These are phyloP conservation scores for Capitella teleta DNA, from an alignment of 1,140 invertebrate species.

Conservation along the genomic window DNA sequence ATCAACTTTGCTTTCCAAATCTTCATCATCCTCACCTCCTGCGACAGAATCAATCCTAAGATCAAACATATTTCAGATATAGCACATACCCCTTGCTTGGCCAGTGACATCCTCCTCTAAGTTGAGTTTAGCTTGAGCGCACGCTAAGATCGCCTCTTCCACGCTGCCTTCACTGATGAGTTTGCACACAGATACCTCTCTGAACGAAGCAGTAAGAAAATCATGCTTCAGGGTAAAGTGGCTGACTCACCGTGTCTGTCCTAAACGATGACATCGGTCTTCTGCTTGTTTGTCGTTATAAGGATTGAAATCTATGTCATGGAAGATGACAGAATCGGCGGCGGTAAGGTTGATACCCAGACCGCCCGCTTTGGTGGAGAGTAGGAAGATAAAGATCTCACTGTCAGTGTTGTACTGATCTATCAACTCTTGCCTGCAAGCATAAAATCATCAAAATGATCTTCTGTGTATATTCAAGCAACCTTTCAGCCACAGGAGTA, in stretches of 20 bases:
- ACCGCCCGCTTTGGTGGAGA: conserved; percentile 51
- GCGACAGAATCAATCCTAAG: no score
- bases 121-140: conserved; percentile 81
- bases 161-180: conserved; percentile 76
- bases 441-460: not conserved
- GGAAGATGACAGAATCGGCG: conserved; percentile 50
- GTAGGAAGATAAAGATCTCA: conserved; percentile 47
- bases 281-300: conserved; percentile 97
- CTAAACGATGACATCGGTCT: conserved; percentile 89
- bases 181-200: conserved; percentile 71
- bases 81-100: conserved; percentile 4
- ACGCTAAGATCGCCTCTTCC: conserved; percentile 81
- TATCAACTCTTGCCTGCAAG: conserved; percentile 46
- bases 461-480: not conserved
- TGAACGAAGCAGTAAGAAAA: conserved; percentile 31
- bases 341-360: conserved; percentile 51
- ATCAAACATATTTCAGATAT: no score
- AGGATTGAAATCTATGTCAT: conserved; percentile 69
- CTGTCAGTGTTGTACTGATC: conserved; percentile 46
- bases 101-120: conserved; percentile 81
- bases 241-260: conserved; percentile 61
- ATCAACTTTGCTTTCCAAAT: no score
- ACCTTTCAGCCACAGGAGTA: conserved; percentile 39
- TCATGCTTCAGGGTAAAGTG: no score
- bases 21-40: no score